Evolutionary conservation across 2,113 vertebrate species (phyloP), one percentile per base, ranked within the genome.

Genomic region (Neodon shergylaensis): DNA sequence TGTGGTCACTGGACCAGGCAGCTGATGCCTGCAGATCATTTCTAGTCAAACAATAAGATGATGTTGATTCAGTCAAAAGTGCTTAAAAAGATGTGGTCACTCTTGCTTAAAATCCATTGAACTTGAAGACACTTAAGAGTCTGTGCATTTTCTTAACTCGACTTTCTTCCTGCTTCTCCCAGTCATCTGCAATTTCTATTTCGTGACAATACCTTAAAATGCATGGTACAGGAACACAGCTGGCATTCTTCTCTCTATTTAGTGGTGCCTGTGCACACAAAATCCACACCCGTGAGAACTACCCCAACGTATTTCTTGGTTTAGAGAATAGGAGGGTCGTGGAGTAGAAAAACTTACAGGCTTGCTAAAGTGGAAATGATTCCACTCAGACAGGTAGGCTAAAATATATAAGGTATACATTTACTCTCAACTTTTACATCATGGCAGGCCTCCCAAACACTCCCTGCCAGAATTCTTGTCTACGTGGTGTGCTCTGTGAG

Each of bases 21-120:
- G 96, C 94, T 95, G 97, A 95, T 63, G 96, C 96, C 97, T 97
- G 93, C 92, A 74, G 94, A 66, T 72, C 91, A 33, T 65, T 91
- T 95, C 83, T 89, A 84, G 95, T 92, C 90, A 97, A 97, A 94
- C 91, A 97, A 95, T 96, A 94, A 96, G 89, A 94, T 88, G 95
- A 89, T 74, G 89, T 94, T 97, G 97, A 97, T 96, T 95, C 93
- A 97, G 96, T 91, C 97, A 96, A 94, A 93, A 94, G 31, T 44
- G 66, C 28, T 76, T 73, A 33, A 65, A 82, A 94, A 68, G 79
- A 65, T 7, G 24, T 13, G 78, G 77, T 58, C 44, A 0, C 63
- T 76, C 61, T 52, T 24, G 12, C 10, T 58, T 28, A 72, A 78
- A 9, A 7, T 9, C 78, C 36, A 66, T 33, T 70, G 24, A 81